A percentile compares a stretch with the other conserved stretches of the same genome.
Evolutionary conservation across 2,113 vertebrate genomes (phyloP).

Genomic region (Meleagris gallopavo): DNA sequence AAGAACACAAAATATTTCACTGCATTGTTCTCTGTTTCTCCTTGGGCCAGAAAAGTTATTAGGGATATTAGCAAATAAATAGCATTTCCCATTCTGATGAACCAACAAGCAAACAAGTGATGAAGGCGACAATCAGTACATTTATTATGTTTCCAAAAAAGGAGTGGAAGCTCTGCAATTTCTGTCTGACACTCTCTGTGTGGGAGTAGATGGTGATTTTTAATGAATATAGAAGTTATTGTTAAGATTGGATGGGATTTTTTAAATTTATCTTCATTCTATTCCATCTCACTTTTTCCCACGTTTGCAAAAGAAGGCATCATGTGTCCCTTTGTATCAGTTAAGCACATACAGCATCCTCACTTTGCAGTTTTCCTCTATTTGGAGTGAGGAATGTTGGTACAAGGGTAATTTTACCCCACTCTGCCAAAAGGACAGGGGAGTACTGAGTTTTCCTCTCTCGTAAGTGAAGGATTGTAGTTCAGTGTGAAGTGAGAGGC

Average conservation of each 20-base stretch:
- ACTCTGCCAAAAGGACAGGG: not conserved
- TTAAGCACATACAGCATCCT: not conserved
- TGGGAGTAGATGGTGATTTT: not conserved
- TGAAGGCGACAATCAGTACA: not conserved
- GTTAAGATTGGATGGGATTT: not conserved
- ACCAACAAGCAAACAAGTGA: not conserved
- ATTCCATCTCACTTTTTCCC: not conserved
- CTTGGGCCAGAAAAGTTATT: not conserved
- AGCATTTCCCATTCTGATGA: not conserved
- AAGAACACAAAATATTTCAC: not conserved
- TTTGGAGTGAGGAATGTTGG: not conserved
- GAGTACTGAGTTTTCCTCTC: not conserved
- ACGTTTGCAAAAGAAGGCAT: not conserved
- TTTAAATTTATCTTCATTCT: not conserved
- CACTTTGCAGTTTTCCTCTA: not conserved
- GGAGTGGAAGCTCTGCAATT: not conserved
- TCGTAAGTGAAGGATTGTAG: not conserved
- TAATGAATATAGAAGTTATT: not conserved
- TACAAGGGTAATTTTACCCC: not conserved
- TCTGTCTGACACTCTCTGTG: not conserved
- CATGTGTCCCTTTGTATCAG: not conserved
- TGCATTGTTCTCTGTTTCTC: not conserved
- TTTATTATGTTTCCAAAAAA: not conserved
- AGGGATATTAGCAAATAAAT: not conserved
- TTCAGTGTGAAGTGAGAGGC: fast-evolving